Percentiles rank a stretch among this genome's conserved stretches.
phyloP scores from a whole-genome alignment of 2,113 vertebrate genomes.

The Gambusia affinis region DNA sequence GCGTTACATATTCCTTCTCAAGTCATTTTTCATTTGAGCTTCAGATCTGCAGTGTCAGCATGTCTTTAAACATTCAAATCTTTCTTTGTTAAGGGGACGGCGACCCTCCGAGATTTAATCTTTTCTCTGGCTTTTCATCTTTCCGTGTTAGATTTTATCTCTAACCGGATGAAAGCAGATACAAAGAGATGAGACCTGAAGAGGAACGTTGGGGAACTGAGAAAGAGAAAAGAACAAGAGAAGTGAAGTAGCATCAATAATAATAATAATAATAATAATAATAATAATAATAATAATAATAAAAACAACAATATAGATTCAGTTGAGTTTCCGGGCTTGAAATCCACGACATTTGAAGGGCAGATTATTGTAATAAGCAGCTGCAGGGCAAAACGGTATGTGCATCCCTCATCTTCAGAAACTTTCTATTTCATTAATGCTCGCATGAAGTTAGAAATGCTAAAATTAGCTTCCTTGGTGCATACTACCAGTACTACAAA shows the following conservation, averaged over 20 bases:
- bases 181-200: conserved; percentile 12
- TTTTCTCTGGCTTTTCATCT: conserved; percentile 21
- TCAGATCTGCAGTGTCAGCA: neutral
- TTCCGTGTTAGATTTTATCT: conserved; percentile 10
- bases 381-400: neutral
- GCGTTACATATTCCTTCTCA: conserved; percentile 4
- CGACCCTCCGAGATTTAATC: conserved; percentile 2
- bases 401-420: neutral
- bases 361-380: neutral
- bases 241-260: conserved; percentile 9
- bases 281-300: no score
- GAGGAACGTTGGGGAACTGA: conserved; percentile 19
- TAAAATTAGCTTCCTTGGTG: no score
- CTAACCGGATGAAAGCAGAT: conserved; percentile 5
- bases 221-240: conserved; percentile 4
- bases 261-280: neutral
- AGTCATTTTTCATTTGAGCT: neutral
- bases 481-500: no score
- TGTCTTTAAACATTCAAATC: neutral
- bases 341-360: neutral
- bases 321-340: neutral
- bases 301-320: neutral
- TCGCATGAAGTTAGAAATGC: no score
- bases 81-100: conserved; percentile 5
- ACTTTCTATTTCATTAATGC: neutral